Evolutionary conservation across 2,888 invertebrate genomes (phyloP).

Genomic region (Trilocha varians): DNA sequence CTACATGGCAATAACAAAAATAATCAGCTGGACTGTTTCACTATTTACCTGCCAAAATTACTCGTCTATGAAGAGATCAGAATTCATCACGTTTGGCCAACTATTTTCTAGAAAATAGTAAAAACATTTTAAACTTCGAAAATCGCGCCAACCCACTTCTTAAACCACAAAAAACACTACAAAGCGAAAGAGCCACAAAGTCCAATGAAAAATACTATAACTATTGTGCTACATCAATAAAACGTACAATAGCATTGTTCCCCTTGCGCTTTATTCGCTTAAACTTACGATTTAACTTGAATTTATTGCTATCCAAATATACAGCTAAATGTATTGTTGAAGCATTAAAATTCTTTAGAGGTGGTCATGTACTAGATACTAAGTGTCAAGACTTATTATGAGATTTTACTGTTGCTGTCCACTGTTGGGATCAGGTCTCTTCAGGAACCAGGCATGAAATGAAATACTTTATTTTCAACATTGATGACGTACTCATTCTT

Average conservation of each 20-base stretch:
- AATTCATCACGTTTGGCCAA: background rate
- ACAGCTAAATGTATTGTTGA: conserved; percentile 1
- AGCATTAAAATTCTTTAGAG: too few relatives aligned
- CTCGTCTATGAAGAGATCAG: background rate
- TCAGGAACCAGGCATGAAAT: too few relatives aligned
- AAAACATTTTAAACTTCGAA: too few relatives aligned
- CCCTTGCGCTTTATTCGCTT: conserved; percentile 3
- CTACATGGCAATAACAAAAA: too few relatives aligned
- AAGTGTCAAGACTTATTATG: too few relatives aligned
- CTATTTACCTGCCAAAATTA: background rate
- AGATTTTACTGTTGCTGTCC: too few relatives aligned
- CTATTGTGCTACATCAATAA: conserved; percentile 39
- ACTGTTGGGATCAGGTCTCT: too few relatives aligned
- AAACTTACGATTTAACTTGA: conserved; percentile 2
- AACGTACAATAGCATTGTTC: conserved; percentile 20
- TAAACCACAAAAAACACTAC: background rate
- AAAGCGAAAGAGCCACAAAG: conserved; percentile 31
- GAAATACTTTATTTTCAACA: too few relatives aligned
- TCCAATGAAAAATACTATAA: conserved; percentile 39
- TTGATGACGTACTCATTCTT: too few relatives aligned
- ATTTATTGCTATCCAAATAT: conserved; percentile 3
- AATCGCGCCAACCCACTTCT: background rate
- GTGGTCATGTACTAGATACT: too few relatives aligned
- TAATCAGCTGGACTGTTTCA: too few relatives aligned
- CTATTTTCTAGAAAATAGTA: background rate